Conservation (phyloP, 1,140 invertebrate genomes). For the Lepidotrigona ventralis region DNA sequence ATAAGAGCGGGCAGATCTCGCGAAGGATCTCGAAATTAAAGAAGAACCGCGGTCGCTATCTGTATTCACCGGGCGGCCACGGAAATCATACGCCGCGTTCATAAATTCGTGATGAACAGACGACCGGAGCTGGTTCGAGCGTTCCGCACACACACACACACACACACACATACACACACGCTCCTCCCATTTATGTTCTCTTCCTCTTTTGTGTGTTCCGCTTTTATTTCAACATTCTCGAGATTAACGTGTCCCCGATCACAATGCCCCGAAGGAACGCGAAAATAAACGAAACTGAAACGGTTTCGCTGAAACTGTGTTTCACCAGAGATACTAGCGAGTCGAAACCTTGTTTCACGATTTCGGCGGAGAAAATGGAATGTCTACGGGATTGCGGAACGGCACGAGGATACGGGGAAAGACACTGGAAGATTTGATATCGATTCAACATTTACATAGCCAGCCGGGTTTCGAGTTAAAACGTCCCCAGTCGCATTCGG, state of each 20-base stretch:
- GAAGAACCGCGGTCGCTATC: constrained; percentile 1
- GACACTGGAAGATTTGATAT: not conserved
- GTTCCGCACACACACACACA: not conserved
- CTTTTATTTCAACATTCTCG: not conserved
- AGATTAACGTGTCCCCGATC: constrained; percentile 9
- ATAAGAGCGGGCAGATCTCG: constrained; percentile 8
- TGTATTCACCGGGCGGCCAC: not conserved
- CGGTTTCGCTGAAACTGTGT: not conserved
- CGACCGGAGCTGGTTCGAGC: not conserved
- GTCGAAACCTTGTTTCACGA: not conserved
- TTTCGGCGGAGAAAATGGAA: not conserved
- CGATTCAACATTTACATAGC: not conserved
- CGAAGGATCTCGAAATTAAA: constrained; percentile 27
- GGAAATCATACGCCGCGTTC: not conserved
- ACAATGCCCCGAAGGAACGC: constrained; percentile 10
- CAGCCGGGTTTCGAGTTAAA: not conserved
- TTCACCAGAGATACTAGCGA: not conserved
- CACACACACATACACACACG: too few species aligned
- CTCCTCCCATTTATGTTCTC: not conserved
- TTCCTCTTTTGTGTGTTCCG: not conserved
- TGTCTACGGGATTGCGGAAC: too few species aligned
- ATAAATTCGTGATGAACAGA: constrained; percentile 26
- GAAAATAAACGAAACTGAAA: constrained; percentile 15
- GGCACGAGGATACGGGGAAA: not conserved
- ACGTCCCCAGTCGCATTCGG: not conserved